Base-by-base conservation (phyloP, 2,888 invertebrate genomes). In the Gasteruption jaculator region DNA sequence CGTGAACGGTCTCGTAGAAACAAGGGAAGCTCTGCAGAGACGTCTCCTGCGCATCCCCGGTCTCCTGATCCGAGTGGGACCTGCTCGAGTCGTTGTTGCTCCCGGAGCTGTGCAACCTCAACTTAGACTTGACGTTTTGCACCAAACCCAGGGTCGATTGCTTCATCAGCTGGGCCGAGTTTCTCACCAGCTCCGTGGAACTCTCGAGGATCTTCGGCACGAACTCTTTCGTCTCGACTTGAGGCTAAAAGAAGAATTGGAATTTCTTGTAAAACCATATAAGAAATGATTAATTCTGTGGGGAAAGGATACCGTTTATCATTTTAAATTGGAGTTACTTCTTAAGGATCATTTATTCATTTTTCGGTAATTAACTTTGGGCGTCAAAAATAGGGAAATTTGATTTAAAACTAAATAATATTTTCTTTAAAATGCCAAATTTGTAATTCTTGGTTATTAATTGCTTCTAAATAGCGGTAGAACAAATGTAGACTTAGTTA, bases 101-200 rank as follows among this genome's bases (percentile, higher is more conserved):
- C 22, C 57, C 50, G 15, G 50, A 49, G 21, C 42, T 47, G 19
- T 18, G 11, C 14, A 33, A 19, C 7, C 56, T 68, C 10, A 73
- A 54, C 25, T 66, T 64, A 22, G 65, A 60, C 40, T 61, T 68
- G 4, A 72, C 61, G 45, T 67, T 68, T 40, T 56, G 67, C n/a
- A 74, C 54, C 27, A 73, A 59, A 44, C 62, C 63, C 24, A 70
- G 61, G 11, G 73, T 70, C 16, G 71, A 71, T 48, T 68, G 54
- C 45, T 67, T 70, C 41, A 72, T 60, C 18, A 69, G 56, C 47
- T 61, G 62, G 3, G 71, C 68, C 5, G 72, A 71, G 45, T 52
- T 65, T 45, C 65, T 70, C 0, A 79, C 76, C 44, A 77, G 75
- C 46, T 74, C 76, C 48, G 72, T 65, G 19, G 68, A 71, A 4